Evolutionary conservation across 2,797 vertebrate genomes (phyloP).

Genomic region (Cyprinodon diabolis): DNA sequence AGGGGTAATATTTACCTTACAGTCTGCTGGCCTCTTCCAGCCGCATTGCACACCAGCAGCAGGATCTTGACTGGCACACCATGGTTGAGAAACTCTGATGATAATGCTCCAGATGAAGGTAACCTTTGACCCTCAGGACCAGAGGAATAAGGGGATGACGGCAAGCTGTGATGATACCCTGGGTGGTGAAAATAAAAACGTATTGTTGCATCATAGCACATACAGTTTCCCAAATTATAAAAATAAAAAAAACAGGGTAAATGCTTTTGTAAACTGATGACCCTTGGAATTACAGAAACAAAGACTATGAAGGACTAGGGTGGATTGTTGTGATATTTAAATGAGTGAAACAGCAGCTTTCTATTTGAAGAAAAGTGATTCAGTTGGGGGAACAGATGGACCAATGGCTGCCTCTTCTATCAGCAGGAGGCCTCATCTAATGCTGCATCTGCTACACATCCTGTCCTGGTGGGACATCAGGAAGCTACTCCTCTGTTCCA

Average conservation of each 20-base stretch:
- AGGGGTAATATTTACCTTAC: constrained; percentile 79
- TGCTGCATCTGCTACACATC: constrained; percentile 66
- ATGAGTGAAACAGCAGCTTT: constrained; percentile 63
- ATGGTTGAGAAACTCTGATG: constrained; percentile 85
- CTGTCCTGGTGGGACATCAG: constrained; percentile 63
- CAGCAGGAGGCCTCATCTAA: constrained; percentile 70
- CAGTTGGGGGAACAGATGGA: constrained; percentile 73
- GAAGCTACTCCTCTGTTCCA: constrained; percentile 23
- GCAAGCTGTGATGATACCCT: constrained; percentile 89
- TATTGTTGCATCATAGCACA: neutral
- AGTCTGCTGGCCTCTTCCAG: constrained; percentile 81
- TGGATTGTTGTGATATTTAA: constrained; percentile 38
- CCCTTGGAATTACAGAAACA: constrained; percentile 29
- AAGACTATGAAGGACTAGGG: constrained; percentile 3
- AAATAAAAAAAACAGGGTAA: neutral
- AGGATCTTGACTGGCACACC: constrained; percentile 78
- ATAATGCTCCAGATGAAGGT: constrained; percentile 75
- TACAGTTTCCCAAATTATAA: neutral
- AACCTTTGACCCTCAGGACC: constrained; percentile 78
- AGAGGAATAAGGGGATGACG: constrained; percentile 79
- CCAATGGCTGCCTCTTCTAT: constrained; percentile 62
- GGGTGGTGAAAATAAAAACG: constrained; percentile 18
- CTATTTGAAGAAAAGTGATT: constrained; percentile 71
- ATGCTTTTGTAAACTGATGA: constrained; percentile 18
- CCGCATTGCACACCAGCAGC: constrained; percentile 90